phyloP scores from a whole-genome alignment of 2,113 vertebrate species.

The Odobenus rosmarus region DNA sequence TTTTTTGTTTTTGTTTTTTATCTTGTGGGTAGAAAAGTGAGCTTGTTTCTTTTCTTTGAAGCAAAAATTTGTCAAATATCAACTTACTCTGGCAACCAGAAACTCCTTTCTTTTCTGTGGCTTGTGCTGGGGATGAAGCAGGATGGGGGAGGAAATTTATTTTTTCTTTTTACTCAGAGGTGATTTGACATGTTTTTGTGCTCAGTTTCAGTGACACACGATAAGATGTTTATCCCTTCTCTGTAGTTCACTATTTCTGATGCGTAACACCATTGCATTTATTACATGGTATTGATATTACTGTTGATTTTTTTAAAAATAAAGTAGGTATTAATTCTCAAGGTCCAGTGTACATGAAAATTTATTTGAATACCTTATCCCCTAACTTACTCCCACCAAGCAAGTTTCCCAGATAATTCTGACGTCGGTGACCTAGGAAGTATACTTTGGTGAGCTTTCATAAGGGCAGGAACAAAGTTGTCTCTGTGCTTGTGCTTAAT shows the following conservation, averaged over 20 bases:
- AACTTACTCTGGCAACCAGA: not conserved
- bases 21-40: conserved; percentile 2
- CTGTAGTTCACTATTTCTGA: not conserved
- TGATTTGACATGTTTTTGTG: not conserved
- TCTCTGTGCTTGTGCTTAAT: not conserved
- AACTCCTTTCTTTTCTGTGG: not conserved
- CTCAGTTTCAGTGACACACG: not conserved
- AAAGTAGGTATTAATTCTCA: not conserved
- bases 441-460: not conserved
- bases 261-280: not conserved
- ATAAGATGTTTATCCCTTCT: not conserved
- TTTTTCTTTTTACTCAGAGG: not conserved
- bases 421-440: not conserved
- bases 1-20: not conserved
- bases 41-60: not conserved
- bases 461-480: too few relatives aligned
- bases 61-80: not conserved
- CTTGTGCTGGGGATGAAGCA: not conserved
- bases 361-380: not conserved
- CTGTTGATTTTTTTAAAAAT: not conserved
- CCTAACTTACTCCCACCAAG: not conserved
- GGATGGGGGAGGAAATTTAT: not conserved
- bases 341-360: not conserved
- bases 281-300: not conserved
- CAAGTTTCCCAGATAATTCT: not conserved